Conservation (phyloP, 2,888 invertebrate genomes). For the Acrobasis suavella region DNA sequence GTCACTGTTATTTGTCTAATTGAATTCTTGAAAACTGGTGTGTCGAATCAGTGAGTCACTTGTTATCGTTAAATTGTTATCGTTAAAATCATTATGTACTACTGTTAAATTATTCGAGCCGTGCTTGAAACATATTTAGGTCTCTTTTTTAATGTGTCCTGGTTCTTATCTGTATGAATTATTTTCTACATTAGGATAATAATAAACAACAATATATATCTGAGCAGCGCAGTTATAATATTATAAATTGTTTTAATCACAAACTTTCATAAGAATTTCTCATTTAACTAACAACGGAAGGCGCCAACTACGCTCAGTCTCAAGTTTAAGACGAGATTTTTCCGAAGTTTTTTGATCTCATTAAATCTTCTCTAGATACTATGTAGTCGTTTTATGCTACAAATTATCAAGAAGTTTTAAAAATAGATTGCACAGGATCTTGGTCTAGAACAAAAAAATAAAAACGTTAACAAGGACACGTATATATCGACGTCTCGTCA, state of each 20-base stretch:
- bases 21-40: constrained; percentile 48
- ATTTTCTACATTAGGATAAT: too few species aligned
- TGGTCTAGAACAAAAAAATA: constrained; percentile 35
- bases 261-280: constrained; percentile 4
- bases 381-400: constrained; percentile 1
- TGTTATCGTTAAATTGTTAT: constrained; percentile 26
- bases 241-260: constrained; percentile 1
- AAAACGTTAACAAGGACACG: constrained; percentile 64
- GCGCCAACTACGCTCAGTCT: constrained; percentile 5
- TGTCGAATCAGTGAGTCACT: constrained; percentile 43
- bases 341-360: constrained; percentile 15
- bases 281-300: constrained; percentile 8
- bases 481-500: constrained; percentile 65
- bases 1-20: constrained; percentile 47
- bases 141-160: too few species aligned
- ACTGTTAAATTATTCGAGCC: neutral
- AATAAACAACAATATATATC: too few species aligned
- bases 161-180: too few species aligned
- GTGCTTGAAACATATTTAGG: neutral
- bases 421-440: neutral
- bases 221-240: neutral
- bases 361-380: constrained; percentile 16
- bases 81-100: constrained; percentile 6
- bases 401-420: neutral
- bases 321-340: constrained; percentile 15